Percentiles rank a stretch among this genome's conserved stretches.
Conservation (phyloP, 2,113 vertebrate genomes). For the Taxidea taxus region DNA sequence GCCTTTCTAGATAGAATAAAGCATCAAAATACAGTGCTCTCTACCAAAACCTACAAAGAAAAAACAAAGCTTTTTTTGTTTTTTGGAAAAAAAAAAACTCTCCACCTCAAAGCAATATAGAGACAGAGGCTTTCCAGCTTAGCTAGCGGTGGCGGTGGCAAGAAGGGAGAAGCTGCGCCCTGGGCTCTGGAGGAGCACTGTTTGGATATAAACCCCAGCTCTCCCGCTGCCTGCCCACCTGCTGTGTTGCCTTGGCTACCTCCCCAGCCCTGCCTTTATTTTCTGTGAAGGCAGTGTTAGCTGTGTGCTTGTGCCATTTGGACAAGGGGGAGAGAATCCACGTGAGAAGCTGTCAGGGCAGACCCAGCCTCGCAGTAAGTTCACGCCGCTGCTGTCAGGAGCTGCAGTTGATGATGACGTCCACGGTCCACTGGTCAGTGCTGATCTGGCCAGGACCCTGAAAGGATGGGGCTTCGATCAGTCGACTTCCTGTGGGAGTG, state of each 20-base stretch:
- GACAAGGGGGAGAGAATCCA: neutral
- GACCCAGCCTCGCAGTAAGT: neutral
- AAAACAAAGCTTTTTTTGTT: neutral
- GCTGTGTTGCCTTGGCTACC: neutral
- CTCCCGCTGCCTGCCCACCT: neutral
- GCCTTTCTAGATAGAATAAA: neutral
- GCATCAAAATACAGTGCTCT: neutral
- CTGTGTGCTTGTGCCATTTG: neutral
- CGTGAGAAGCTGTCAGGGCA: neutral
- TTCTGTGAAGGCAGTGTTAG: neutral
- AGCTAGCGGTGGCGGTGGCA: too few species aligned
- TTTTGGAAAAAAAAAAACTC: neutral
- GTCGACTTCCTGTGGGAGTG: neutral
- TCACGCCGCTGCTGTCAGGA: neutral
- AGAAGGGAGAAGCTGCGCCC: too few species aligned
- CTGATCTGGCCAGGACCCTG: neutral
- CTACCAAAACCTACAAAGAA: neutral
- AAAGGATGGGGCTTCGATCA: accelerated
- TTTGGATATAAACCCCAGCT: neutral
- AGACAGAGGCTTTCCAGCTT: neutral
- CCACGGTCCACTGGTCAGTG: neutral
- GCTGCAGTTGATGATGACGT: too few species aligned
- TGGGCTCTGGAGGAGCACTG: neutral
- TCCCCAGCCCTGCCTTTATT: neutral
- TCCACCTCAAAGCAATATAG: neutral